Conservation (phyloP, 2,113 vertebrate genomes). For the Fregata magnificens region DNA sequence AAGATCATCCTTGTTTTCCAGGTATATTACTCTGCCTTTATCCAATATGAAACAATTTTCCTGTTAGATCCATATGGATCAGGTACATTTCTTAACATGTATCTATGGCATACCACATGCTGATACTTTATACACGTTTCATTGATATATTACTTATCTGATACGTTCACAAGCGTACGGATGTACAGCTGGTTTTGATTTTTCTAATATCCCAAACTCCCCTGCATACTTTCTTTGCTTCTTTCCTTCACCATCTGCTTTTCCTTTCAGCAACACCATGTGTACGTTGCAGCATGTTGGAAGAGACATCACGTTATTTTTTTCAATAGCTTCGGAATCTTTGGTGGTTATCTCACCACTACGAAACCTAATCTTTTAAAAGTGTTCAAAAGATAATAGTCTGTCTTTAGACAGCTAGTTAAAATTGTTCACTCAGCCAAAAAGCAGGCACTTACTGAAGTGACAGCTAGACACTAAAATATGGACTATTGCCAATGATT, state of each 20-base stretch:
- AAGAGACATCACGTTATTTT: not conserved
- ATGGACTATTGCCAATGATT: not conserved
- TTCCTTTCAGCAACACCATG: not conserved
- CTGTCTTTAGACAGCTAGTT: slow-evolving; percentile 6
- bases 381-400: not conserved
- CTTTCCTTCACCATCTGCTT: not conserved
- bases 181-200: not conserved
- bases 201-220: not conserved
- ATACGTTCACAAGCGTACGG: fast-evolving
- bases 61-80: not conserved
- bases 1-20: not conserved
- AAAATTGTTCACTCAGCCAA: slow-evolving; percentile 10
- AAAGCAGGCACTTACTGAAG: not conserved
- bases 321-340: not conserved
- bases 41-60: not conserved
- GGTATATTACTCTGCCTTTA: not conserved
- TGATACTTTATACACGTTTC: not conserved
- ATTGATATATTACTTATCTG: not conserved
- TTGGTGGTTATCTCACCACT: not conserved
- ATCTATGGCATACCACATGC: not conserved
- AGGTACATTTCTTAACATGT: not conserved
- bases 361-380: not conserved
- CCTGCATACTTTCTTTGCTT: not conserved
- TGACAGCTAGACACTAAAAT: not conserved
- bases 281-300: not conserved